Base-by-base conservation (phyloP, 1,140 invertebrate genomes). In the Drosophila littoralis region DNA sequence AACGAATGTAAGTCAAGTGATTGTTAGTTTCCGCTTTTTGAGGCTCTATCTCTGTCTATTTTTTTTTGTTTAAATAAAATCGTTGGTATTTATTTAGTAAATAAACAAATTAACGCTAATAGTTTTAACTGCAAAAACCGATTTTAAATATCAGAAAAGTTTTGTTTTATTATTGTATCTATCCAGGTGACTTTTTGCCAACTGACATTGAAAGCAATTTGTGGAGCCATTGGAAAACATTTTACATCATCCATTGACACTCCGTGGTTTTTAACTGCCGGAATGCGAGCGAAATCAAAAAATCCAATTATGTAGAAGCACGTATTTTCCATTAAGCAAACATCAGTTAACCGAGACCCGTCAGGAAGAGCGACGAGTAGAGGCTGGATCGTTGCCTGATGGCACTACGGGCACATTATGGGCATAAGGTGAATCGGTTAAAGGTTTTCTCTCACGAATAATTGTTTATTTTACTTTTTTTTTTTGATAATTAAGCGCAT, bases 281-380 rank as follows among this genome's bases (percentile, higher is more conserved):
- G 50, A 79, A 79, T 66, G 71, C 66, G 74, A 75, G 22, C 32
- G 74, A 69, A 70, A 82, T 60, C 71, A 82, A 83, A 75, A 76
- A 83, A 83, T 83, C 80, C 80, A 83, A 83, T 83, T 83, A 83
- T 83, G 72, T 66, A 64, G 67, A 83, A 83, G 80, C 80, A 83
- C 80, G 80, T 83, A 83, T 83, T 83, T 83, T 83, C 80, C 80
- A 83, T 83, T 83, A 83, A 82, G 75, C 76, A 83, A 83, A 83
- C 80, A 83, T 63, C 80, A 79, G 57, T 75, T 63, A 59, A 65
- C 65, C 54, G 59, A 33, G 58, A 64, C 46, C 43, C 40, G 59
- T 52, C 60, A 64, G 71, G 51, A 80, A 28, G 33, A 55, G 48
- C 9, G 33, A 33, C 40, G 12, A 45, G 66, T 70, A 81, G 69